Conservation (phyloP, 1,140 invertebrate genomes). For the Saccostrea glomerata region DNA sequence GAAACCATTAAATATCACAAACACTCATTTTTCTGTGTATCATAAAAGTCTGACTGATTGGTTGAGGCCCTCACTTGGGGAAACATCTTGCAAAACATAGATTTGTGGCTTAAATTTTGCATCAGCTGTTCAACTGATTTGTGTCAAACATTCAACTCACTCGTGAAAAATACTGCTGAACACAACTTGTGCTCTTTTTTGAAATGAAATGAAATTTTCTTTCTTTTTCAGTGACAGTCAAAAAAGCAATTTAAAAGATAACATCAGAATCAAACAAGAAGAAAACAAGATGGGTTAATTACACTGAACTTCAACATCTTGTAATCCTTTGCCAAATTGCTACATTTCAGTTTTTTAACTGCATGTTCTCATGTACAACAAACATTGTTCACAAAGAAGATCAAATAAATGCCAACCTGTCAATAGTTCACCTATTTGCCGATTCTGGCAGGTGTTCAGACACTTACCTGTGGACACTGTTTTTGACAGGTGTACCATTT, state of each 20-base stretch:
- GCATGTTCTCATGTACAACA: neutral
- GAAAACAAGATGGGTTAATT: neutral
- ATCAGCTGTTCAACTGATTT: conserved; percentile 31
- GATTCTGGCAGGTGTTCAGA: neutral
- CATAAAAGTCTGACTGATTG: conserved; percentile 38
- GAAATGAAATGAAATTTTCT: neutral
- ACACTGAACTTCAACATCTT: neutral
- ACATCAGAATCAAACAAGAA: neutral
- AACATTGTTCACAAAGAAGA: neutral
- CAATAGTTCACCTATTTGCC: neutral
- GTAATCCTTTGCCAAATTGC: neutral
- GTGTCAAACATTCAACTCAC: neutral
- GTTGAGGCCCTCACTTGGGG: conserved; percentile 8
- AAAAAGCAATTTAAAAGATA: conserved; percentile 24
- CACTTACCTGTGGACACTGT: conserved; percentile 25
- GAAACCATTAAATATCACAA: conserved; percentile 37
- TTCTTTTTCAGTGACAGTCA: neutral
- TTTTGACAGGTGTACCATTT: conserved; percentile 24
- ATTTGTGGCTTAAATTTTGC: neutral
- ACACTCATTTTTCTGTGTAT: conserved; percentile 36
- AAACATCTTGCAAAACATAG: neutral
- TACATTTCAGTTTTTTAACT: neutral
- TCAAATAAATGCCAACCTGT: conserved; percentile 8
- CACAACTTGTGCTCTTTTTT: neutral
- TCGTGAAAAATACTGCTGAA: neutral